Conservation (phyloP, 2,888 invertebrate species). For the Rhagophthalmus giganteus region DNA sequence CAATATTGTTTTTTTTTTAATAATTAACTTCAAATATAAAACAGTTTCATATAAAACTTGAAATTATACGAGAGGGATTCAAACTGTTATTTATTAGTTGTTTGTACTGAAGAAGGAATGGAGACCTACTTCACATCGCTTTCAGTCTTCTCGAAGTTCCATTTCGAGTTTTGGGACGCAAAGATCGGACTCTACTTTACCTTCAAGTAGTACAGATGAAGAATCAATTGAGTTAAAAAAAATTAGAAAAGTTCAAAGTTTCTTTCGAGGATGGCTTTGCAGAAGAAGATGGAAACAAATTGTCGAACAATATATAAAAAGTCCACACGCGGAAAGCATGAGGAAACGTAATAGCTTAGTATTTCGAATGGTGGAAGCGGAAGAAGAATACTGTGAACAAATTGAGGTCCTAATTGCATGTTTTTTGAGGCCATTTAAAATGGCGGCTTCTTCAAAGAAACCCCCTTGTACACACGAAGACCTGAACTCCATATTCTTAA, state of each 20-base stretch:
- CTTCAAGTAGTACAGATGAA: slow-evolving; percentile 47
- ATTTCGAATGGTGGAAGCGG: slow-evolving; percentile 90
- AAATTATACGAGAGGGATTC: too few relatives aligned
- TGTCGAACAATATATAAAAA: slow-evolving; percentile 91
- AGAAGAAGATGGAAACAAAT: slow-evolving; percentile 92
- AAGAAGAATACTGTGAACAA: slow-evolving; percentile 91
- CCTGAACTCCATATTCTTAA: slow-evolving; percentile 90
- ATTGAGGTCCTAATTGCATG: slow-evolving; percentile 83
- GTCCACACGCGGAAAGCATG: slow-evolving; percentile 93
- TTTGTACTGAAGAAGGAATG: slow-evolving; percentile 81
- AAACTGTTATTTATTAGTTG: slow-evolving; percentile 60
- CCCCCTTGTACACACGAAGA: slow-evolving; percentile 92
- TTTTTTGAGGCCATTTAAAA: slow-evolving; percentile 86
- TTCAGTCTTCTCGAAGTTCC: slow-evolving; percentile 46
- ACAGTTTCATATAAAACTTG: too few relatives aligned
- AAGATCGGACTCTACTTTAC: slow-evolving; percentile 35
- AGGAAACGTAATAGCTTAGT: slow-evolving; percentile 86
- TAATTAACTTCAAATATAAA: too few relatives aligned
- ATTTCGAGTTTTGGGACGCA: slow-evolving; percentile 41
- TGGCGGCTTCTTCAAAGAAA: slow-evolving; percentile 92
- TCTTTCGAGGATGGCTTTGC: slow-evolving; percentile 92
- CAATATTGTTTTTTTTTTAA: too few relatives aligned
- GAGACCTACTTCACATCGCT: slow-evolving; percentile 59
- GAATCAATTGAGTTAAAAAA: slow-evolving; percentile 79
- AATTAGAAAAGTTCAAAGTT: slow-evolving; percentile 88